Base-by-base conservation (phyloP, 2,113 vertebrate species). In the Triplophysa dalaica region DNA sequence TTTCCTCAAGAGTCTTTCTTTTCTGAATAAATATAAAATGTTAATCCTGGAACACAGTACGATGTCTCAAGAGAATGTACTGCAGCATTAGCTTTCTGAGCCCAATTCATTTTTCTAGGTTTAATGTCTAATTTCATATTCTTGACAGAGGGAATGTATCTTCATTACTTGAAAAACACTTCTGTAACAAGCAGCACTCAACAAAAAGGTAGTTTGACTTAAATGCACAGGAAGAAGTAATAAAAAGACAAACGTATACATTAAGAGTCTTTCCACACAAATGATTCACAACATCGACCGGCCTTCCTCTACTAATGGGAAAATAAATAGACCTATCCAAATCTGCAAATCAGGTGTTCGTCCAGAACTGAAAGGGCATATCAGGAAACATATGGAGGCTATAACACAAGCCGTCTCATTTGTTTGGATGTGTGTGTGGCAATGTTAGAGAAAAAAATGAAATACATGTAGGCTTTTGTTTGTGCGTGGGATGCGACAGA, bases 271-370 rank as follows among this genome's bases (percentile, higher is more conserved):
- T 8, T 4, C 7, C 22, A 26, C 56, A 61, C 54, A 74, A 33
- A 60, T 60, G 38, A 14, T 12, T 4, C 72, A 60, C 26, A 41
- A 24, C n/a, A 72, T 74, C 77, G 66, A 33, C 62, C 69, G 60
- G 63, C 61, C 67, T 67, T 76, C 33, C 81, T 41, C 21, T 76
- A 80, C 21, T 76, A 80, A 72, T 81, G 43, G 62, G 70, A 79
- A 70, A 78, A 81, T 70, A 81, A 81, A 76, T 79, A 48, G 62
- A 75, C 78, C 76, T 61, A 82, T 84, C 73, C n/a, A 13, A 79
- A 38, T 29, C 67, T 58, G 62, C 75, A 70, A 38, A 58, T 81
- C 54, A 73, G 79, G 72, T 80, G 72, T 83, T 65, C 76, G 43
- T 70, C n/a, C 56, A 84, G 19, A 50, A 76, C 66, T 45, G 64